Evolutionary conservation across 1,140 invertebrate genomes (phyloP).

Genomic region (Papilio polytes): DNA sequence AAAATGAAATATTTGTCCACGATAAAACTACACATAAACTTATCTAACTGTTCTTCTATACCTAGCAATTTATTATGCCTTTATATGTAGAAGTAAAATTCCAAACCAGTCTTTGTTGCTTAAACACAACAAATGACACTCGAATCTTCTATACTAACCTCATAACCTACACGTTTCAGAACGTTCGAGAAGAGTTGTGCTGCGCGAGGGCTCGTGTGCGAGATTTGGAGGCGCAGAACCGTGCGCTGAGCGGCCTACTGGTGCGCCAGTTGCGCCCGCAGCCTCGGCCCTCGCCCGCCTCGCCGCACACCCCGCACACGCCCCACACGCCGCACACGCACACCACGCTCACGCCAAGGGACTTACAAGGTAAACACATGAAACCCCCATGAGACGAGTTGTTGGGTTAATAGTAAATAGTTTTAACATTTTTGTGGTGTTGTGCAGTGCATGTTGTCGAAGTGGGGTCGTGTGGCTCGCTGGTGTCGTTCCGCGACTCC

Average conservation of each 20-base stretch:
- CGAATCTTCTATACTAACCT: background rate
- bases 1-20: background rate
- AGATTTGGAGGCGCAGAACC: constrained; percentile 88
- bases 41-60: background rate
- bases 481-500: constrained; percentile 75
- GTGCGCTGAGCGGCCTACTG: constrained; percentile 86
- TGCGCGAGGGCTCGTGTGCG: constrained; percentile 86
- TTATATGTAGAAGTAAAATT: background rate
- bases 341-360: constrained; percentile 68
- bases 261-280: constrained; percentile 86
- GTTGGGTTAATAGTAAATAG: no score
- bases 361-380: constrained; percentile 66
- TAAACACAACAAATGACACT: background rate
- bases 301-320: constrained; percentile 66
- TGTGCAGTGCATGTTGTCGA: constrained; percentile 74
- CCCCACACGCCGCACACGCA: constrained; percentile 78
- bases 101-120: background rate
- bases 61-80: no score
- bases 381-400: background rate
- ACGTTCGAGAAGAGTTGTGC: constrained; percentile 87
- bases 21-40: background rate
- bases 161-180: constrained; percentile 72
- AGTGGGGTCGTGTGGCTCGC: constrained; percentile 74
- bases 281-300: constrained; percentile 81
- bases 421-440: constrained; percentile 4